These are phyloP conservation scores for Nemotelus pantherinus DNA, from an alignment of 2,888 invertebrate species.

Conservation along the genomic window DNA sequence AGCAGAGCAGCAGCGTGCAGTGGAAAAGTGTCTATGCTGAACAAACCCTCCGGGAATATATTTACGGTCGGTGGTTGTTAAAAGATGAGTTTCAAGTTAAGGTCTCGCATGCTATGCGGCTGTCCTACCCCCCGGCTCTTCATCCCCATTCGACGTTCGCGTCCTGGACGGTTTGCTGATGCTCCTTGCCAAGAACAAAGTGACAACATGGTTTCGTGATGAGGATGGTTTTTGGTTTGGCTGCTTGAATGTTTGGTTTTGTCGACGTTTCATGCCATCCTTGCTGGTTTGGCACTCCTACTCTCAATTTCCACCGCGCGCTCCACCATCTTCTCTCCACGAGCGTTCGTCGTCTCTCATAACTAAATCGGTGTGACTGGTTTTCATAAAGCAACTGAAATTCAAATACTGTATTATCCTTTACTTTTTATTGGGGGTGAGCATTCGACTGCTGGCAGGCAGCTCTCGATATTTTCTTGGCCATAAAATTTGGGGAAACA, in stretches of 20 bases:
- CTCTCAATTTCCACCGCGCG: neutral
- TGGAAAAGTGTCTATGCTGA: slow-evolving; percentile 27
- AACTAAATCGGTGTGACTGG: slow-evolving; percentile 33
- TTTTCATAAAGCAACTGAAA: slow-evolving; percentile 39
- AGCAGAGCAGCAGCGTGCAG: neutral
- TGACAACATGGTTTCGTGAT: slow-evolving; percentile 8
- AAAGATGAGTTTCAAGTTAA: slow-evolving; percentile 39
- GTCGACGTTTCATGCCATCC: slow-evolving; percentile 12
- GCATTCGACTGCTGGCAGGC: neutral
- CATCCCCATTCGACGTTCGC: neutral
- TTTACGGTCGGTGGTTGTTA: slow-evolving; percentile 43
- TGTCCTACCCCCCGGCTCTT: neutral
- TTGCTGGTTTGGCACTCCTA: neutral
- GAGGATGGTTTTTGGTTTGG: slow-evolving; percentile 24
- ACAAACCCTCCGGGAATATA: slow-evolving; percentile 40
- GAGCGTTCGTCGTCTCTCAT: neutral
- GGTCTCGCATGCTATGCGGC: neutral
- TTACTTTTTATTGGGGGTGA: slow-evolving; percentile 14
- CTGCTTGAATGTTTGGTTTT: slow-evolving; percentile 37
- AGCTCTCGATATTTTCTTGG: slow-evolving; percentile 6
- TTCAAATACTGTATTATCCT: slow-evolving; percentile 40
- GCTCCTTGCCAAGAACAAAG: slow-evolving; percentile 23
- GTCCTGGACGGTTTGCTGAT: neutral
- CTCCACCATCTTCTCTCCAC: neutral
- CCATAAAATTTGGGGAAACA: slow-evolving; percentile 21